Base-by-base conservation (phyloP, 2,888 invertebrate species). In the Dasysyrphus tricinctus region DNA sequence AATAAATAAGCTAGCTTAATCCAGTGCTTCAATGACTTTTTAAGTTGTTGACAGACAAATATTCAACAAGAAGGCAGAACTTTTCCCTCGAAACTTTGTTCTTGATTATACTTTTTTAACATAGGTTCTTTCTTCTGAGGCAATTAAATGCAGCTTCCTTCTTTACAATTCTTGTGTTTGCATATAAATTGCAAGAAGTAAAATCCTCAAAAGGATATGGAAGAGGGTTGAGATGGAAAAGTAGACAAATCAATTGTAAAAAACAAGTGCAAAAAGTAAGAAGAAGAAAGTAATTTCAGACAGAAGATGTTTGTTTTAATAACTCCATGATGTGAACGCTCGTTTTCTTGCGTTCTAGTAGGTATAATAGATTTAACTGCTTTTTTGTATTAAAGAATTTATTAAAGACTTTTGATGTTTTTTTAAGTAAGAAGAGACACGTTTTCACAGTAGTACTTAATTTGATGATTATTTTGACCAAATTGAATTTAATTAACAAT, bases 121-220 rank as follows among this genome's bases (percentile, higher is more conserved):
- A 51, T 34, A 42, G 47, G 24, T 57, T 57, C 12, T 57, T 69
- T 14, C 61, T 61, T 5, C 57, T 11, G 56, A 82, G 83, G 80
- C 88, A 90, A 90, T 90, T 90, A 90, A 89, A 88, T 88, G 86
- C 86, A 88, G 88, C 89, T 88, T 88, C 82, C 67, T 81, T 74
- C 63, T 75, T 82, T 78, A 65, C 56, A 74, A 65, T 78, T 81
- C 57, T 72, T 80, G 65, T 86, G 82, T 86, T 82, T 86, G 78
- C 78, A 82, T 82, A 67, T 81, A 82, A 86, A 78, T 70, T 82
- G 78, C 74, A 81, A 73, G 51, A 63, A 74, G 63, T 59, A 44
- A 80, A 77, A 73, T 61, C 47, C n/a, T 61, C 12, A 54, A 56
- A 56, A 54, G 49, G 39, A 56, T 42, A 24, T 57, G 57, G 19